Percentiles rank a stretch among this genome's conserved stretches.
Evolutionary conservation across 2,888 invertebrate species (phyloP).

Genomic region (Lepas anatifera): DNA sequence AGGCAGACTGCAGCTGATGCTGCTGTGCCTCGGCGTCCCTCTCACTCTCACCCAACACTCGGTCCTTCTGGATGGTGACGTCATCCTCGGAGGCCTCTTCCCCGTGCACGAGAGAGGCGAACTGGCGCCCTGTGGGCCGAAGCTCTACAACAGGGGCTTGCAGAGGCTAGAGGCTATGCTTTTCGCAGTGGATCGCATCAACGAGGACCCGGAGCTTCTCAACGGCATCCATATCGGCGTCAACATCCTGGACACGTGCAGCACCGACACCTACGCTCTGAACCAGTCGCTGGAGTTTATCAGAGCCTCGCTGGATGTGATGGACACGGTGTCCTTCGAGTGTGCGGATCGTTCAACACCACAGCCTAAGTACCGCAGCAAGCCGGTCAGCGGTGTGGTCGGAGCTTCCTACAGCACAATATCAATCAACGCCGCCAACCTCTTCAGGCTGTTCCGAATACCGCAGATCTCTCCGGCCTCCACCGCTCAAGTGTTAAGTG

Average conservation of each 20-base stretch:
- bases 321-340: constrained; percentile 36
- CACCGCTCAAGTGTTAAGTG: constrained; percentile 55
- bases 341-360: constrained; percentile 42
- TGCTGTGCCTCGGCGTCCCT: too few relatives aligned
- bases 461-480: constrained; percentile 60
- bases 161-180: constrained; percentile 48
- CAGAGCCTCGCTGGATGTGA: constrained; percentile 38
- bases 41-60: constrained; percentile 13
- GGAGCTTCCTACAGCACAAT: constrained; percentile 57
- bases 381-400: constrained; percentile 49
- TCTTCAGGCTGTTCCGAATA: constrained; percentile 53
- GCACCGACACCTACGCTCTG: constrained; percentile 44
- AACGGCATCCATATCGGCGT: constrained; percentile 40
- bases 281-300: constrained; percentile 47
- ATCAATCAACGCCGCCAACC: constrained; percentile 49
- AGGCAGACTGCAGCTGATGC: too few relatives aligned
- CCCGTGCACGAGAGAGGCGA: constrained; percentile 43
- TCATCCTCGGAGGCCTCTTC: constrained; percentile 45
- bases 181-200: constrained; percentile 45
- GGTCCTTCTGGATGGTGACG: constrained; percentile 35
- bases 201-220: constrained; percentile 37
- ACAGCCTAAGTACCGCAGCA: constrained; percentile 32
- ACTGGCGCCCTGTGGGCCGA: constrained; percentile 35
- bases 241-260: constrained; percentile 45
- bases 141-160: constrained; percentile 38